A percentile compares a stretch with the other conserved stretches of the same genome.
Evolutionary conservation across 2,797 vertebrate genomes (phyloP).

Genomic region (Pterois miles): DNA sequence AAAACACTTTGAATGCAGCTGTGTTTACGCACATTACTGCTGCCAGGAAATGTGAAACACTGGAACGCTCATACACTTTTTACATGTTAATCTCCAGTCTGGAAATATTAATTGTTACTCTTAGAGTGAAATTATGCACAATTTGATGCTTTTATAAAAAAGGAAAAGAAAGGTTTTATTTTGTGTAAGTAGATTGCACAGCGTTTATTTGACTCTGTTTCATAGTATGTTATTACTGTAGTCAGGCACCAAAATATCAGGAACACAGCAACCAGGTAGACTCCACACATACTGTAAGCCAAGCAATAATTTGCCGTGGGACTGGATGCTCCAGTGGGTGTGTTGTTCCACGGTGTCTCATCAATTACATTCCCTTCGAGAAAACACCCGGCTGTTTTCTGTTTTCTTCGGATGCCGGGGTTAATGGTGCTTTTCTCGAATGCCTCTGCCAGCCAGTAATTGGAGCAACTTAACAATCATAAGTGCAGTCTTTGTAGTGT

Average conservation of each 20-base stretch:
- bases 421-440: constrained; percentile 75
- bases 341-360: constrained; percentile 75
- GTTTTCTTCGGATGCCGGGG: constrained; percentile 61
- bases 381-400: constrained; percentile 73
- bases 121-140: not conserved
- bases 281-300: constrained; percentile 53
- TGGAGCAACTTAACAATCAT: constrained; percentile 73
- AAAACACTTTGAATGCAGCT: constrained; percentile 57
- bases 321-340: constrained; percentile 75
- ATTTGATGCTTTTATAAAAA: not conserved
- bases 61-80: constrained; percentile 26
- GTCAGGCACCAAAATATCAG: constrained; percentile 18
- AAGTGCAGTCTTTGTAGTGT: constrained; percentile 62
- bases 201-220: not conserved
- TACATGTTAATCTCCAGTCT: constrained; percentile 23
- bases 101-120: constrained; percentile 1
- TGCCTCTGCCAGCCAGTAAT: constrained; percentile 71
- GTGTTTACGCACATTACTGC: constrained; percentile 52
- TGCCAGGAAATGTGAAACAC: constrained; percentile 24
- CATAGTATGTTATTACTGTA: not conserved
- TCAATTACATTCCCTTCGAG: constrained; percentile 80
- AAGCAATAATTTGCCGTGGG: constrained; percentile 75
- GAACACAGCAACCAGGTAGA: constrained; percentile 54
- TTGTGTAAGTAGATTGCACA: not conserved
- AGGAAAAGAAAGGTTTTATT: not conserved